Evolutionary conservation across 2,113 vertebrate genomes (phyloP).

Genomic region (Mesocricetus auratus): DNA sequence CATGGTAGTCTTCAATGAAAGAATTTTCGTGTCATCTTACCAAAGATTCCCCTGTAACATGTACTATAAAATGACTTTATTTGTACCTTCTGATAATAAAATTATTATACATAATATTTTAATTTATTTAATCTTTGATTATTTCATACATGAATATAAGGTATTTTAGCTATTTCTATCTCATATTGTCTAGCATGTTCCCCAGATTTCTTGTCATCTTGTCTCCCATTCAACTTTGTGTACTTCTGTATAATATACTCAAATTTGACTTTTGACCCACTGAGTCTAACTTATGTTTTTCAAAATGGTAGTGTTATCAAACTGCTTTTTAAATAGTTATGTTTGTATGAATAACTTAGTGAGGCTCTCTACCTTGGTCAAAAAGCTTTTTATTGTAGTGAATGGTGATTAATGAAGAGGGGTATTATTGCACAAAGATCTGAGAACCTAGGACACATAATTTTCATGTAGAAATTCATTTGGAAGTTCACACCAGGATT

Average conservation of each 20-base stretch:
- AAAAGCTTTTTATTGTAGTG: not conserved
- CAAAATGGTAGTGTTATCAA: not conserved
- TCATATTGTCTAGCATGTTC: not conserved
- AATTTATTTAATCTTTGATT: not conserved
- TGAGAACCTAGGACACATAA: not conserved
- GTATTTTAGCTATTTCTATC: not conserved
- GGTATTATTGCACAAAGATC: too few relatives aligned
- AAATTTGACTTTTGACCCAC: not conserved
- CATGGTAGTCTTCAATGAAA: not conserved
- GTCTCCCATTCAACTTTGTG: not conserved
- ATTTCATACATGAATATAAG: not conserved
- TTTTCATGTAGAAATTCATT: not conserved
- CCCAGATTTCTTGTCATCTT: too few relatives aligned
- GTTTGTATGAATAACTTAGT: not conserved
- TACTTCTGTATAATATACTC: not conserved
- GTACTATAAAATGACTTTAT: not conserved
- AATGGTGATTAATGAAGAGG: not conserved
- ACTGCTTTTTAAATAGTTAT: not conserved
- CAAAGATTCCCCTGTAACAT: not conserved
- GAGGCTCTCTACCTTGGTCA: not conserved
- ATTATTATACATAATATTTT: not conserved
- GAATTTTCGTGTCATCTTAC: not conserved
- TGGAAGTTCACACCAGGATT: not conserved
- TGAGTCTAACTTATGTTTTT: not conserved
- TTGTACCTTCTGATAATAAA: not conserved